These are phyloP conservation scores for Melanotaenia boesemani DNA, from an alignment of 2,797 vertebrate genomes.

Conservation along the genomic window DNA sequence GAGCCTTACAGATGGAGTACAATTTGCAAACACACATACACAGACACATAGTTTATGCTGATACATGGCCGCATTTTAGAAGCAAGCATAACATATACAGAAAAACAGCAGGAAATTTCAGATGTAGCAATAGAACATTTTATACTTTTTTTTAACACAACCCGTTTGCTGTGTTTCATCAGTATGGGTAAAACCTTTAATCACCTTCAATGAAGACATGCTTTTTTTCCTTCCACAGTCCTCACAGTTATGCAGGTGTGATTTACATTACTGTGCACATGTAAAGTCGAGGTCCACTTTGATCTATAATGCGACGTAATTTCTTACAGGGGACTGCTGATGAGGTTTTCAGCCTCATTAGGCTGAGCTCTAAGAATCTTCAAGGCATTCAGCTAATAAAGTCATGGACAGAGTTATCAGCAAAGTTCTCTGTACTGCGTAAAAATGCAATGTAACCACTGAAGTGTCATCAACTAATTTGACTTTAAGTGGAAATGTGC, in stretches of 20 bases:
- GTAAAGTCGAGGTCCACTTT: slow-evolving; percentile 39
- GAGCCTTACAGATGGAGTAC: too few relatives aligned
- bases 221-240: slow-evolving; percentile 21
- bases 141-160: background rate
- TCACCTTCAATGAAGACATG: slow-evolving; percentile 5
- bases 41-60: background rate
- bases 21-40: background rate
- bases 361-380: slow-evolving; percentile 43
- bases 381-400: slow-evolving; percentile 51
- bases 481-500: slow-evolving; percentile 22
- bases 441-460: slow-evolving; percentile 37
- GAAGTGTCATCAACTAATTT: slow-evolving; percentile 33
- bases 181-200: slow-evolving; percentile 13
- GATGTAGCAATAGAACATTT: background rate
- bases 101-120: background rate
- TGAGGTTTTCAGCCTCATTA: slow-evolving; percentile 66
- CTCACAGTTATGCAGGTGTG: slow-evolving; percentile 10
- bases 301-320: slow-evolving; percentile 55
- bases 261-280: slow-evolving; percentile 18
- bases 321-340: slow-evolving; percentile 46
- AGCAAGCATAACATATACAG: background rate
- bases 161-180: slow-evolving; percentile 21
- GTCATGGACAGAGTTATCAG: slow-evolving; percentile 45
- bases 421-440: slow-evolving; percentile 40
- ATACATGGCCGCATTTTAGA: background rate